Evolutionary conservation across 2,113 vertebrate genomes (phyloP), one percentile per base, ranked within the genome.

Genomic region (Ceyx cyanopectus): DNA sequence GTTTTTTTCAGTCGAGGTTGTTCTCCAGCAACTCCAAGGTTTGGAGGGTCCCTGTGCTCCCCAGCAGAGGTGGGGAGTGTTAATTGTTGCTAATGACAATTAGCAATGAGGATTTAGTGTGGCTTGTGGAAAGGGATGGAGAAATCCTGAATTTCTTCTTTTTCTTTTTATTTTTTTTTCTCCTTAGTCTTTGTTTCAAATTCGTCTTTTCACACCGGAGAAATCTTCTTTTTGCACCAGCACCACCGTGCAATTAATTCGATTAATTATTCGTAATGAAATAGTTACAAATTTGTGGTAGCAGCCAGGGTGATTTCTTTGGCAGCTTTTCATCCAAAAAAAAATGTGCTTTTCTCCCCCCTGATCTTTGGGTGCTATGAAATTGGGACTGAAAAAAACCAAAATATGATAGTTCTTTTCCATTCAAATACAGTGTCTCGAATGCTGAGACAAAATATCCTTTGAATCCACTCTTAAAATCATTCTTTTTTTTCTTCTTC

Each of bases 241-340:
- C 17, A 9, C 13, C 23, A 10, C 4, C 1, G 1, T 10, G 48
- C 24, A 9, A 57, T 76, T 22, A 90, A 87, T 86, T 40, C 24
- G 8, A 57, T 76, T 22, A 90, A 87, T 86, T 40, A 23, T 89
- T 89, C 9, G 2, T 46, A 94, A 93, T 9, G 76, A 89, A 91
- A 92, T 63, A 19, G 4, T 26, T 13, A 1, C 1, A 23, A 45
- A 13, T 16, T 20, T 13, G 34, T 19, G 34, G 4, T 43, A 30
- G 4, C 2, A 3, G n/a, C 1, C 2, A 6, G 53, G 2, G 24
- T 4, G 27, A 19, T 9, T 66, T 9, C 79, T 82, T 90, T 27
- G 79, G 12, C 61, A 32, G 9, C 2, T 5, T 63, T 30, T 30
- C 12, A 40, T 16, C 65, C 5, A 27, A 57, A 91, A 88, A 62